A percentile compares a stretch with the other conserved stretches of the same genome.
phyloP scores from a whole-genome alignment of 2,113 vertebrate genomes.

The Paedocypris sp. region DNA sequence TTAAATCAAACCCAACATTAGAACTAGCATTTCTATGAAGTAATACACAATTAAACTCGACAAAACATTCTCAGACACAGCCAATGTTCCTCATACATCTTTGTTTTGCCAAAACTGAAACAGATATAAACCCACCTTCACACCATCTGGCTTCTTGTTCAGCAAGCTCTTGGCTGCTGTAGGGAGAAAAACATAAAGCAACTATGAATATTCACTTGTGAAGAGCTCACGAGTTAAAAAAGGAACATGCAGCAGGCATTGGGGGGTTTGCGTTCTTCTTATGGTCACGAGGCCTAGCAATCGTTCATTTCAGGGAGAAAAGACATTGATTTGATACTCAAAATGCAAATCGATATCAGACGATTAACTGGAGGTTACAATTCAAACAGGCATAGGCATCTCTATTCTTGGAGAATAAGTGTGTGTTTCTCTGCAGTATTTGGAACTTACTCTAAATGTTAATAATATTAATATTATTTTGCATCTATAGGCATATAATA shows the following conservation, averaged over 20 bases:
- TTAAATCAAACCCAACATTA: no score
- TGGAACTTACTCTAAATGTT: no score
- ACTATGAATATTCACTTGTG: slow-evolving; percentile 29
- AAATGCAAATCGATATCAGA: background rate
- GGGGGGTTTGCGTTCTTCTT: slow-evolving; percentile 1
- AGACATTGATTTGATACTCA: background rate
- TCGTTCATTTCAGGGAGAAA: background rate
- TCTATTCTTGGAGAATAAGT: slow-evolving; percentile 2
- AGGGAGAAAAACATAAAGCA: background rate
- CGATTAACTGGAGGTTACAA: background rate
- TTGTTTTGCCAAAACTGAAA: background rate
- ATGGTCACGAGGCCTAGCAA: slow-evolving; percentile 5
- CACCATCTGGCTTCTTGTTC: slow-evolving; percentile 75
- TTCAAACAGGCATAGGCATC: background rate
- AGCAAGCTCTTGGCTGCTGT: slow-evolving; percentile 73
- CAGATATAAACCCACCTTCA: slow-evolving; percentile 67
- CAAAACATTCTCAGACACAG: background rate
- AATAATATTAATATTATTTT: no score
- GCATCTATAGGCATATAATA: background rate
- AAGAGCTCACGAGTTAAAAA: background rate
- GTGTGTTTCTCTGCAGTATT: background rate
- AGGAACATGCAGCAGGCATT: slow-evolving; percentile 8
- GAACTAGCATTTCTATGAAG: no score
- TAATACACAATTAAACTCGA: background rate
- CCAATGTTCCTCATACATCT: background rate